A percentile compares a stretch with the other conserved stretches of the same genome.
Conservation (phyloP, 2,888 invertebrate species). For the Cryptus viduatorius region DNA sequence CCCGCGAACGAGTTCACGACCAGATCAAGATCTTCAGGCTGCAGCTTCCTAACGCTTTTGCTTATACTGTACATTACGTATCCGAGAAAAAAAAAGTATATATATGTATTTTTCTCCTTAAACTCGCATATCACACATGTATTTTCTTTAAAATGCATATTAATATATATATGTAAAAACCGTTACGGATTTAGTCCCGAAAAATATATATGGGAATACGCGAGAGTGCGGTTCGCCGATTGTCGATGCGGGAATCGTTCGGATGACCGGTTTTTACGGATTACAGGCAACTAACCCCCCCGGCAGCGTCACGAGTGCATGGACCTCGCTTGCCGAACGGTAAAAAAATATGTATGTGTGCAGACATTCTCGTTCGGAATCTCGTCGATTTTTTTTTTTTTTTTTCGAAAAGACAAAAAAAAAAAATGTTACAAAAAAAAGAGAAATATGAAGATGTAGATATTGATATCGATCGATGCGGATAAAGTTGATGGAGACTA, state of each 20-base stretch:
- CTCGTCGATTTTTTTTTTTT: background rate
- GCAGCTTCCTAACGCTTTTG: slow-evolving; percentile 33
- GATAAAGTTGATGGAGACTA: slow-evolving; percentile 9
- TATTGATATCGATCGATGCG: background rate
- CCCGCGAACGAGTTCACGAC: slow-evolving; percentile 48
- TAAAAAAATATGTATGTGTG: slow-evolving; percentile 42
- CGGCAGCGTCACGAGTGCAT: slow-evolving; percentile 33
- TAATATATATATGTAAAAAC: slow-evolving; percentile 18
- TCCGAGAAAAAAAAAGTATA: background rate
- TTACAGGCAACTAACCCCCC: slow-evolving; percentile 19
- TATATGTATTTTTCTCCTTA: background rate
- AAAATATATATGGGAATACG: slow-evolving; percentile 35
- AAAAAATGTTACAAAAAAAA: slow-evolving; percentile 23
- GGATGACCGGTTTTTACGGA: slow-evolving; percentile 60
- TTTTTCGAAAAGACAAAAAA: background rate
- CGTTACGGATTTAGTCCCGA: slow-evolving; percentile 46
- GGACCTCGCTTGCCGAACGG: slow-evolving; percentile 52
- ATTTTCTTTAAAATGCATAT: background rate
- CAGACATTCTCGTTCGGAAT: background rate
- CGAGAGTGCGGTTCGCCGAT: slow-evolving; percentile 35
- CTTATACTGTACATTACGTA: background rate
- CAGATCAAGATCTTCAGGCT: slow-evolving; percentile 58
- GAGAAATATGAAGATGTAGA: slow-evolving; percentile 2
- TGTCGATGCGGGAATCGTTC: slow-evolving; percentile 33
- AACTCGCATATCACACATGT: background rate